Percentiles rank a stretch among this genome's conserved stretches.
phyloP scores from a whole-genome alignment of 2,888 invertebrate genomes.

The Caenorhabditis imperialis region DNA sequence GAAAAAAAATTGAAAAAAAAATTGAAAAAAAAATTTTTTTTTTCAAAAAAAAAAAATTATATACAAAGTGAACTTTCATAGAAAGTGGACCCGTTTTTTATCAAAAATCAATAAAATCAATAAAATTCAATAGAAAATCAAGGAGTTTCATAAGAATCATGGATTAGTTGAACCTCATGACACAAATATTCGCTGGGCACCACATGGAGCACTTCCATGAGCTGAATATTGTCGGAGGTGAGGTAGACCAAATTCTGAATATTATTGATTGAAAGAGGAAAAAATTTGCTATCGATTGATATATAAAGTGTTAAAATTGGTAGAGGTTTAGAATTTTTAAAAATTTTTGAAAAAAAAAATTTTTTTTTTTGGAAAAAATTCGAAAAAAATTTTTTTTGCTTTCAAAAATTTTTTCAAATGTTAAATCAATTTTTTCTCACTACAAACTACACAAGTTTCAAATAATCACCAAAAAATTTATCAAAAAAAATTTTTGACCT shows the following conservation, averaged over 20 bases:
- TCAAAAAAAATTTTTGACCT: constrained; percentile 13
- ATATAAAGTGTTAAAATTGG: no score
- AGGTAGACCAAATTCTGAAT: constrained; percentile 73
- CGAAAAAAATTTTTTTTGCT: no score
- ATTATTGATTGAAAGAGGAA: no score
- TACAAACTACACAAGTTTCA: no score
- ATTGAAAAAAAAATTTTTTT: background rate
- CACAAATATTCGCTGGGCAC: constrained; percentile 48
- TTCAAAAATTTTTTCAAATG: no score
- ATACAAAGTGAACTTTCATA: background rate
- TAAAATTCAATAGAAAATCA: constrained; percentile 8
- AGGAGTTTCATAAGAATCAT: constrained; percentile 42
- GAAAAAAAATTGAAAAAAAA: background rate
- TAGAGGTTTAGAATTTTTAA: no score
- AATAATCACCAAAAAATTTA: no score
- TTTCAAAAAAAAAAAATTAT: background rate
- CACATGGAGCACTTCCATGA: constrained; percentile 71
- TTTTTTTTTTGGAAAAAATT: no score
- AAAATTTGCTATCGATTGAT: no score
- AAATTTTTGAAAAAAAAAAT: no score
- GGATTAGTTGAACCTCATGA: constrained; percentile 45
- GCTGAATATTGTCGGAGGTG: constrained; percentile 70
- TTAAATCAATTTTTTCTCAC: no score
- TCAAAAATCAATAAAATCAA: background rate
- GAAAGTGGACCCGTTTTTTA: background rate